Conservation (phyloP, 1,140 invertebrate genomes). For the Amyelois transitella region DNA sequence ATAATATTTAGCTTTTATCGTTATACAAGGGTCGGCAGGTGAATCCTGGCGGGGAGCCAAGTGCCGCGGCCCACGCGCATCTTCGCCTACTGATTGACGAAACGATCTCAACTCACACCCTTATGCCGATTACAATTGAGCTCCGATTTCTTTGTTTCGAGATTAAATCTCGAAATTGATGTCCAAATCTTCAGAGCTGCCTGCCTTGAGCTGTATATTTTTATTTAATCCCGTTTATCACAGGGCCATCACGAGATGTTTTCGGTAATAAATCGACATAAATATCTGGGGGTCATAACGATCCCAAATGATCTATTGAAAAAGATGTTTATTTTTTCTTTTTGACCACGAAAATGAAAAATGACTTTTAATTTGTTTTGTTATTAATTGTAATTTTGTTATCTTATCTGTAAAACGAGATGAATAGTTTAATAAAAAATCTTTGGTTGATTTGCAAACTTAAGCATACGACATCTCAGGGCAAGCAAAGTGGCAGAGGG, state of each 20-base stretch:
- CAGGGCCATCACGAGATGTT: constrained; percentile 25
- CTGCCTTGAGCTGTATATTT: constrained; percentile 52
- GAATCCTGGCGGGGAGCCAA: constrained; percentile 50
- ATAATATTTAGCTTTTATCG: constrained; percentile 59
- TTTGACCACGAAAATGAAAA: too few relatives aligned
- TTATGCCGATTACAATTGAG: constrained; percentile 8
- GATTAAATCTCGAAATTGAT: constrained; percentile 42
- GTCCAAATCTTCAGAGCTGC: constrained; percentile 53
- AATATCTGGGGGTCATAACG: too few relatives aligned
- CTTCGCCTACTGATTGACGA: constrained; percentile 24
- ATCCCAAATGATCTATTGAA: too few relatives aligned
- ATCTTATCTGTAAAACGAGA: too few relatives aligned
- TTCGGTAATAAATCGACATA: constrained; percentile 13
- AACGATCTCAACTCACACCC: constrained; percentile 13
- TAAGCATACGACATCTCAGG: too few relatives aligned
- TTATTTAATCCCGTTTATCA: constrained; percentile 39
- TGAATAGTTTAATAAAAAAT: too few relatives aligned
- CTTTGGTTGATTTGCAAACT: too few relatives aligned
- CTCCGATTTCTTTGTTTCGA: constrained; percentile 12
- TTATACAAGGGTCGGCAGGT: constrained; percentile 60
- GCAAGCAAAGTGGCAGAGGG: too few relatives aligned
- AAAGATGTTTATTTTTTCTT: too few relatives aligned
- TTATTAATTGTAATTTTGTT: too few relatives aligned
- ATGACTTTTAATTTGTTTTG: too few relatives aligned
- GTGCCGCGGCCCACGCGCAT: constrained; percentile 36